Conservation (phyloP, 2,888 invertebrate species). For the Micropterix aruncella region DNA sequence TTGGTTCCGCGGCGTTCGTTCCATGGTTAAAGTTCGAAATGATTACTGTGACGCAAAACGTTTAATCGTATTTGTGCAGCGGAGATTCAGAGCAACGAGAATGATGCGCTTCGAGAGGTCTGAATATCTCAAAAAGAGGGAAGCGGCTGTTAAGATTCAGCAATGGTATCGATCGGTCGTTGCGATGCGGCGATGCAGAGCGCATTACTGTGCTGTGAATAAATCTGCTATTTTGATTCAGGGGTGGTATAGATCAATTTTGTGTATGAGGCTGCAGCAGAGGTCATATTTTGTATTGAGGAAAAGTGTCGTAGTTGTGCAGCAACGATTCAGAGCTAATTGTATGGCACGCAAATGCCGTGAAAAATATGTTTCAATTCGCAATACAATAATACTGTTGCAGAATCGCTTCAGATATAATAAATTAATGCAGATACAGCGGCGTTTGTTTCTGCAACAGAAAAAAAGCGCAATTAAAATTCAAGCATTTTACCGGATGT, state of each 20-base stretch:
- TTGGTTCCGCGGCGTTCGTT: conserved; percentile 21
- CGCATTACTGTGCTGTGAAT: conserved; percentile 9
- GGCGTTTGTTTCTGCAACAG: conserved; percentile 18
- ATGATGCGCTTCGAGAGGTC: conserved; percentile 3
- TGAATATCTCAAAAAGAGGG: conserved; percentile 8
- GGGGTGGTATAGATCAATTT: conserved; percentile 10
- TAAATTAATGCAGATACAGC: conserved; percentile 18
- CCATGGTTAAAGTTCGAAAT: conserved; percentile 14
- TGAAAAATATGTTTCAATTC: conserved; percentile 18
- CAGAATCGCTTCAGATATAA: conserved; percentile 25
- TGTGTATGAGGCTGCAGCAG: conserved; percentile 4
- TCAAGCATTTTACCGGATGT: conserved; percentile 27
- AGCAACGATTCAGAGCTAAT: conserved; percentile 26
- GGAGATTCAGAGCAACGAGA: conserved; percentile 12
- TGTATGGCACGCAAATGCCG: conserved; percentile 21
- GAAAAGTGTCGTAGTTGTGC: conserved; percentile 17
- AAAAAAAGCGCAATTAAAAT: conserved; percentile 19
- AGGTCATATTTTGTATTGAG: conserved; percentile 13
- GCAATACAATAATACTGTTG: conserved; percentile 18
- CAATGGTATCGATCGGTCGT: conserved; percentile 12
- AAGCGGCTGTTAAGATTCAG: conserved; percentile 17
- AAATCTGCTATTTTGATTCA: conserved; percentile 13
- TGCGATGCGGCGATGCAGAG: conserved; percentile 5
- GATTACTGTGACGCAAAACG: conserved; percentile 20
- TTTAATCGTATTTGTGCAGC: conserved; percentile 4